These are phyloP conservation scores for Platycheirus rosarum DNA, from an alignment of 2,888 invertebrate species.

Conservation along the genomic window DNA sequence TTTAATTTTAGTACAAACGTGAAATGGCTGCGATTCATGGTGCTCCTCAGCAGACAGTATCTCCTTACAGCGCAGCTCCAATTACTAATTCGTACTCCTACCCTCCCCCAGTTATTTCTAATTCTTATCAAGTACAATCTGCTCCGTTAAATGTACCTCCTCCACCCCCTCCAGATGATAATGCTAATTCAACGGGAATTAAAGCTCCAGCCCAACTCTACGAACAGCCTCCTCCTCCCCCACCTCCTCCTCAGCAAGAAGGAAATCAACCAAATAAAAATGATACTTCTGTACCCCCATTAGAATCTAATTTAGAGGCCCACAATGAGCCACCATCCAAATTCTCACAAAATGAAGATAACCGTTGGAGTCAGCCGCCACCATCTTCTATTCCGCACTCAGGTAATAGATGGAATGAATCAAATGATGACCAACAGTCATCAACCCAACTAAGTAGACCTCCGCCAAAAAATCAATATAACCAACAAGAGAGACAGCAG, in stretches of 20 bases:
- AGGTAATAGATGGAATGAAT: slow-evolving; percentile 34
- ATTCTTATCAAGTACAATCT: slow-evolving; percentile 59
- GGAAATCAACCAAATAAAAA: slow-evolving; percentile 12
- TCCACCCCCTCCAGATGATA: slow-evolving; percentile 67
- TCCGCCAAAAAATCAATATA: not conserved
- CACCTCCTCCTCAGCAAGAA: slow-evolving; percentile 64
- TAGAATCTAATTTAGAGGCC: slow-evolving; percentile 2
- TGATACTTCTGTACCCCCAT: not conserved
- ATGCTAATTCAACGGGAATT: slow-evolving; percentile 75
- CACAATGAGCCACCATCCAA: slow-evolving; percentile 6
- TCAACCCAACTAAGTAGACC: too few species aligned
- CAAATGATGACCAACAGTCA: slow-evolving; percentile 11
- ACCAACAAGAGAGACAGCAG: slow-evolving; percentile 10
- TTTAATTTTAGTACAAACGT: slow-evolving; percentile 79
- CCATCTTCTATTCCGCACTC: slow-evolving; percentile 44
- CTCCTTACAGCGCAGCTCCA: slow-evolving; percentile 42
- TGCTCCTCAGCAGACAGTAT: slow-evolving; percentile 56
- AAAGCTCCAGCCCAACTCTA: slow-evolving; percentile 79
- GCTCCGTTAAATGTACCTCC: slow-evolving; percentile 47
- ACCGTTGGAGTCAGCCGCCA: slow-evolving; percentile 49
- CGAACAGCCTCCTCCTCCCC: slow-evolving; percentile 78
- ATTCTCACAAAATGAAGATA: slow-evolving; percentile 21
- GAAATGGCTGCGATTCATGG: slow-evolving; percentile 81
- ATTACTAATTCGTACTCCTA: slow-evolving; percentile 57
- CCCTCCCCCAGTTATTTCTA: slow-evolving; percentile 68